Evolutionary conservation across 2,888 invertebrate genomes (phyloP).

Genomic region (Lycia hirtaria): DNA sequence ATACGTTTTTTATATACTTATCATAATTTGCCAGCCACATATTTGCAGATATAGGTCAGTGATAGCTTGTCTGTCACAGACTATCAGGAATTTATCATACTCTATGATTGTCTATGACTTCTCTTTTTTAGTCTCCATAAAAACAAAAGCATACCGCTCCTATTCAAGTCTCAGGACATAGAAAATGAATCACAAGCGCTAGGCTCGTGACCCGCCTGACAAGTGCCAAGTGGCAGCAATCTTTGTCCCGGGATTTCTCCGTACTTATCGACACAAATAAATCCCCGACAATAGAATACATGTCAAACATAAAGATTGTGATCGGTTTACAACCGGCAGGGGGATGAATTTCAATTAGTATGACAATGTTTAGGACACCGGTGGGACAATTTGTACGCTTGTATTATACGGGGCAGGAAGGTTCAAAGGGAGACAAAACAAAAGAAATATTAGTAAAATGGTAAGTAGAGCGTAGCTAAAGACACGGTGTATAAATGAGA

Average conservation of each 20-base stretch:
- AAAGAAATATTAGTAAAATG: slow-evolving; percentile 14
- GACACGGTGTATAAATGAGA: neutral
- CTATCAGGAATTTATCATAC: too few relatives aligned
- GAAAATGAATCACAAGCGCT: slow-evolving; percentile 50
- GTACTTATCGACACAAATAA: slow-evolving; percentile 43
- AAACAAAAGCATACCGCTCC: slow-evolving; percentile 3
- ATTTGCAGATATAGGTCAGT: too few relatives aligned
- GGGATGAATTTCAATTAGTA: slow-evolving; percentile 33
- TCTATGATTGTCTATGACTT: too few relatives aligned
- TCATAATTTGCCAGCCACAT: too few relatives aligned
- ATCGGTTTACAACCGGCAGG: slow-evolving; percentile 21
- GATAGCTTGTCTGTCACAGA: too few relatives aligned
- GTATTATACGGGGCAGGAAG: slow-evolving; percentile 10
- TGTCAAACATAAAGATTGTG: slow-evolving; percentile 31
- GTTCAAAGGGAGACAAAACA: slow-evolving; percentile 14
- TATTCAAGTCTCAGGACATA: slow-evolving; percentile 25
- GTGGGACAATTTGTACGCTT: slow-evolving; percentile 10
- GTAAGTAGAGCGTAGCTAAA: slow-evolving; percentile 1
- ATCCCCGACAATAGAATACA: slow-evolving; percentile 32
- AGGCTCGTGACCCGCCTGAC: slow-evolving; percentile 58
- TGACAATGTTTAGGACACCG: slow-evolving; percentile 11
- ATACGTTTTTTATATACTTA: too few relatives aligned
- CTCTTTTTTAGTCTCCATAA: too few relatives aligned
- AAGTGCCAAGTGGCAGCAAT: slow-evolving; percentile 39
- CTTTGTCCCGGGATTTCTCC: slow-evolving; percentile 34